phyloP scores from a whole-genome alignment of 2,113 vertebrate species.

The Climacteris rufus region DNA sequence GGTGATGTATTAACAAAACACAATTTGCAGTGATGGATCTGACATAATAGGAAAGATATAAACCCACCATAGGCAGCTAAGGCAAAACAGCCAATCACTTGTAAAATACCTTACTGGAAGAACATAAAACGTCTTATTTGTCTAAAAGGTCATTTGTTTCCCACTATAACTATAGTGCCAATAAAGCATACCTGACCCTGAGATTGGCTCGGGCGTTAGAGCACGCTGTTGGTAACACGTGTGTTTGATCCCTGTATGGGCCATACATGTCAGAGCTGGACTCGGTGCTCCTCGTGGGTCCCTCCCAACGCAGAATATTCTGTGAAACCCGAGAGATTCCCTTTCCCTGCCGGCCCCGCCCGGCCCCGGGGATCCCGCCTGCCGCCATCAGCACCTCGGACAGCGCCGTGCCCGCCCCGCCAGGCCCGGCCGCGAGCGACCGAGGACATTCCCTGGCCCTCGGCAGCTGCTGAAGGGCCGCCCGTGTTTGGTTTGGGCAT shows the following conservation, averaged over 20 bases:
- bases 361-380: fast-evolving
- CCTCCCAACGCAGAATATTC: not conserved
- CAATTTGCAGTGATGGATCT: not conserved
- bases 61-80: not conserved
- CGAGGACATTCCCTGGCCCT: fast-evolving
- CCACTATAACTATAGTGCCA: fast-evolving
- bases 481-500: fast-evolving
- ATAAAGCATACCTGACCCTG: not conserved
- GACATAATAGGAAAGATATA: not conserved
- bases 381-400: not conserved
- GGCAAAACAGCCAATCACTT: not conserved
- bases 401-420: not conserved
- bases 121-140: not conserved
- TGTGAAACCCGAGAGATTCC: fast-evolving
- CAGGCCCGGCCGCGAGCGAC: fast-evolving
- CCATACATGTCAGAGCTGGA: not conserved
- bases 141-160: not conserved
- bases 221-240: not conserved
- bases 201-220: not conserved
- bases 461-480: fast-evolving
- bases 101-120: not conserved
- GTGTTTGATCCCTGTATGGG: not conserved
- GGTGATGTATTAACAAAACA: not conserved
- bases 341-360: fast-evolving
- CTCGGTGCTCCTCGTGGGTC: not conserved